phyloP scores from a whole-genome alignment of 1,140 invertebrate species.

The Phymastichus coffea region DNA sequence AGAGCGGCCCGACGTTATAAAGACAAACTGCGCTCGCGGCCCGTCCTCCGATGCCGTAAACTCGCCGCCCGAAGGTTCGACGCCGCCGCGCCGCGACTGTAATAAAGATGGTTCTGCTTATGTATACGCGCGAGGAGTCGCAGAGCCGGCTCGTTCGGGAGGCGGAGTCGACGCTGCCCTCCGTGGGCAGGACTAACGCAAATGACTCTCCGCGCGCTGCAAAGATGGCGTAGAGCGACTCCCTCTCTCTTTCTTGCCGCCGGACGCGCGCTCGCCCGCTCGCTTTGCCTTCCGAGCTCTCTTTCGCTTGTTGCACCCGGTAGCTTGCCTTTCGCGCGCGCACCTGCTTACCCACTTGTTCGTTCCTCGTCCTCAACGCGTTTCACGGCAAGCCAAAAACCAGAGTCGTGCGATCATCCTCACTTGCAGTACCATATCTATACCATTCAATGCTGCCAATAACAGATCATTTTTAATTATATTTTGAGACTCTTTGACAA shows the following conservation, averaged over 20 bases:
- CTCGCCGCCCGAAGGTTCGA: conserved; percentile 29
- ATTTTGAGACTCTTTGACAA: too few relatives aligned
- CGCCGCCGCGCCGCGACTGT: conserved; percentile 35
- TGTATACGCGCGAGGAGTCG: too few relatives aligned
- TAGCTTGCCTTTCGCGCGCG: conserved; percentile 17
- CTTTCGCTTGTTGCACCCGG: background rate
- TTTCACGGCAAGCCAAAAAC: conserved; percentile 29
- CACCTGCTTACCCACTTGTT: conserved; percentile 42
- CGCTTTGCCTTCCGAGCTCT: background rate
- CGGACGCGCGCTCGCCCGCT: background rate
- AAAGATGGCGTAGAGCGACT: conserved; percentile 54
- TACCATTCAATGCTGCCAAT: too few relatives aligned
- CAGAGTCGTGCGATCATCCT: too few relatives aligned
- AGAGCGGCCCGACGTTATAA: conserved; percentile 53
- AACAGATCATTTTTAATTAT: too few relatives aligned
- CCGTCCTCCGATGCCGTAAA: conserved; percentile 20
- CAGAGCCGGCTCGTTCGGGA: too few relatives aligned
- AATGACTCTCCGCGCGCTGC: conserved; percentile 54
- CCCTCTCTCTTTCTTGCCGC: conserved; percentile 1
- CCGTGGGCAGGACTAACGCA: conserved; percentile 59
- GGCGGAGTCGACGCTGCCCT: conserved; percentile 57
- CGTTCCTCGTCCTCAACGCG: conserved; percentile 8
- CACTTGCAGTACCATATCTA: too few relatives aligned
- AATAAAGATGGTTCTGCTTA: conserved; percentile 60
- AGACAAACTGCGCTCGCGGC: conserved; percentile 57